A percentile compares a stretch with the other conserved stretches of the same genome.
These are phyloP conservation scores for Blennius ocellaris DNA, from an alignment of 2,113 vertebrate species.

Conservation along the genomic window DNA sequence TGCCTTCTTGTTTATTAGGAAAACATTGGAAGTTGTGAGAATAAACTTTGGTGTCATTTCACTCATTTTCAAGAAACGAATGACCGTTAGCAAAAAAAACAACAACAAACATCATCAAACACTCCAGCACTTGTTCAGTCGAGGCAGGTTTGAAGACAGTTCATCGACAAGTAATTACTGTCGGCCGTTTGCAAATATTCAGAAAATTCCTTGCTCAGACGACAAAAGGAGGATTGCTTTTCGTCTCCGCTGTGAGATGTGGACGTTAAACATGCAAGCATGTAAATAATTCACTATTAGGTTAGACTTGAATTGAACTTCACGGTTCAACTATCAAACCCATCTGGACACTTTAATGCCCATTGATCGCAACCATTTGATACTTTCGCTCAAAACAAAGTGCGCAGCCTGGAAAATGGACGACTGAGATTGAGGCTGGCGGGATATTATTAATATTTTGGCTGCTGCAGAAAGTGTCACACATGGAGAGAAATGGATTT, in stretches of 20 bases:
- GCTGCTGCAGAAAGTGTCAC: constrained; percentile 9
- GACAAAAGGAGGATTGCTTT: constrained; percentile 3
- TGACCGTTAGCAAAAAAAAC: not conserved
- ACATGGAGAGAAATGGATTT: constrained; percentile 5
- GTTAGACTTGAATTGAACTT: constrained; percentile 5
- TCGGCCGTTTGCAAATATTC: constrained; percentile 27
- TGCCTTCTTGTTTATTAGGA: constrained; percentile 10
- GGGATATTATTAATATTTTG: constrained; percentile 29
- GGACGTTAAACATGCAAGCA: constrained; percentile 5
- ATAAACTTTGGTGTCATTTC: constrained; percentile 19
- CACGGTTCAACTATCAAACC: constrained; percentile 1
- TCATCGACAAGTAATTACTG: constrained; percentile 12
- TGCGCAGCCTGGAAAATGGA: not conserved
- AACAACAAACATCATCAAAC: constrained; percentile 3
- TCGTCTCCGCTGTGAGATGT: not conserved
- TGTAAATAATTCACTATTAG: not conserved
- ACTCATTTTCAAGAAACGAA: constrained; percentile 23
- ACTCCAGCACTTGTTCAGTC: not conserved
- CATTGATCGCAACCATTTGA: not conserved
- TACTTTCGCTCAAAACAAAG: constrained; percentile 2
- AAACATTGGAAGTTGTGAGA: constrained; percentile 12
- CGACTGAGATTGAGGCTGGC: not conserved
- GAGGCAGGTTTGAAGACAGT: not conserved
- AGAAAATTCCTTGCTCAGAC: not conserved
- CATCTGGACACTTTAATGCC: constrained; percentile 5